A percentile compares a stretch with the other conserved stretches of the same genome.
These are phyloP conservation scores for Tetrapedia diversipes DNA, from an alignment of 2,888 invertebrate genomes.

Conservation along the genomic window DNA sequence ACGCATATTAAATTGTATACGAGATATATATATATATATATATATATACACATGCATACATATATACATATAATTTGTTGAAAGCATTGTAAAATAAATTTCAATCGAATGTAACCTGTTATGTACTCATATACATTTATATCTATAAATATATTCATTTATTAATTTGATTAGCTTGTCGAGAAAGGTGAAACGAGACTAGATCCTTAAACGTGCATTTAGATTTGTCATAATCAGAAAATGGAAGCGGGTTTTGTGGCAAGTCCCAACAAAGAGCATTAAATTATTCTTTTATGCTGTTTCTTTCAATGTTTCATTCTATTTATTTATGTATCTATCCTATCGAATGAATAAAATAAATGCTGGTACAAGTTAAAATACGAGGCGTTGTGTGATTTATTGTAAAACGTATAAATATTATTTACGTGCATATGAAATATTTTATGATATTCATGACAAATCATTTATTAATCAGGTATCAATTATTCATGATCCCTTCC, in stretches of 20 bases:
- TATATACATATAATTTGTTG: slow-evolving; percentile 28
- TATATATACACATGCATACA: slow-evolving; percentile 31
- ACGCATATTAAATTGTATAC: slow-evolving; percentile 8
- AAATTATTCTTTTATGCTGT: not conserved
- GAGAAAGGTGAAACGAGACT: not conserved
- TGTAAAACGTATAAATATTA: no score
- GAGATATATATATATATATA: slow-evolving; percentile 9
- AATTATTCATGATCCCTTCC: no score
- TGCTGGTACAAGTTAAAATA: slow-evolving; percentile 1
- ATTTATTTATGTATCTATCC: slow-evolving; percentile 17
- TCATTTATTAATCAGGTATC: no score
- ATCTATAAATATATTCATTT: slow-evolving; percentile 22
- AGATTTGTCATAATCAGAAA: not conserved
- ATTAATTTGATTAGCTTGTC: not conserved
- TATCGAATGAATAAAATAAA: slow-evolving; percentile 8
- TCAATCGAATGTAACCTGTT: slow-evolving; percentile 36
- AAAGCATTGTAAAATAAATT: slow-evolving; percentile 27
- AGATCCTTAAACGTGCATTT: not conserved
- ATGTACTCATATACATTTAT: slow-evolving; percentile 3
- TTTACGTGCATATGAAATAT: no score
- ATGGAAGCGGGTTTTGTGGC: not conserved
- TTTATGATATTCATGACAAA: no score
- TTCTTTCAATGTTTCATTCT: not conserved
- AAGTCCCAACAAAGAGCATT: not conserved
- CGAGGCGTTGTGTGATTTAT: no score